Evolutionary conservation across 1,140 invertebrate genomes (phyloP).

Genomic region (Drosophila quadrilineata): DNA sequence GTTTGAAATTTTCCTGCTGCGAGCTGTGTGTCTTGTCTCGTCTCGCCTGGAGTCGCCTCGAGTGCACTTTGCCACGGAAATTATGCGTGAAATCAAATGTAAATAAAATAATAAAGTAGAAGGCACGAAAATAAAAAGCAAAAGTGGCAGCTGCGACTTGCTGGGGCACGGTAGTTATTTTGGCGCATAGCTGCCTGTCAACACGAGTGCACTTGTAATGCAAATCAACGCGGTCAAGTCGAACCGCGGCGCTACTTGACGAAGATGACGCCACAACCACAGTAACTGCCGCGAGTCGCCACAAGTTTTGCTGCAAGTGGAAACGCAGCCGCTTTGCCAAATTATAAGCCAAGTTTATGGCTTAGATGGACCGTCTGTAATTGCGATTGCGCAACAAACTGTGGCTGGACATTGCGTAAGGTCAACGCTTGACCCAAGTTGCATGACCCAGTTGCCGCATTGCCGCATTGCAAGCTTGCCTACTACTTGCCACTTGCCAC

Average conservation of each 20-base stretch:
- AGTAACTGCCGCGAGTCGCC: constrained; percentile 7
- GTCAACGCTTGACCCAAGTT: constrained; percentile 42
- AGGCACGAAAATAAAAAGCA: neutral
- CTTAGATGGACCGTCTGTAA: constrained; percentile 33
- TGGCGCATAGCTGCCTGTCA: constrained; percentile 80
- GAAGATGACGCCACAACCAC: constrained; percentile 30
- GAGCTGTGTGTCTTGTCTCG: constrained; percentile 23
- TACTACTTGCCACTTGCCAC: constrained; percentile 2
- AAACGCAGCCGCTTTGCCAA: constrained; percentile 42
- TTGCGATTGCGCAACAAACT: constrained; percentile 34
- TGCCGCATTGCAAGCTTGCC: constrained; percentile 14
- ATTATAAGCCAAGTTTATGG: constrained; percentile 75
- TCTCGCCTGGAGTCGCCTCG: constrained; percentile 60
- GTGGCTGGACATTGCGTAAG: constrained; percentile 57
- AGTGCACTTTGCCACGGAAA: constrained; percentile 75
- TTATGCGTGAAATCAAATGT: constrained; percentile 78
- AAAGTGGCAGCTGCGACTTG: neutral
- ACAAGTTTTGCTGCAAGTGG: constrained; percentile 11
- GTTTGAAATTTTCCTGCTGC: constrained; percentile 53
- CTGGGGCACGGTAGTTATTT: constrained; percentile 76
- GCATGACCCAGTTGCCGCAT: constrained; percentile 51
- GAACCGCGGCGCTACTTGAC: constrained; percentile 45
- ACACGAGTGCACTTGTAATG: constrained; percentile 78
- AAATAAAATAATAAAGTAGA: constrained; percentile 49
- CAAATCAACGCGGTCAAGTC: constrained; percentile 76